Percentiles rank a stretch among this genome's conserved stretches.
phyloP scores from a whole-genome alignment of 1,140 invertebrate species.

The Capitella teleta region DNA sequence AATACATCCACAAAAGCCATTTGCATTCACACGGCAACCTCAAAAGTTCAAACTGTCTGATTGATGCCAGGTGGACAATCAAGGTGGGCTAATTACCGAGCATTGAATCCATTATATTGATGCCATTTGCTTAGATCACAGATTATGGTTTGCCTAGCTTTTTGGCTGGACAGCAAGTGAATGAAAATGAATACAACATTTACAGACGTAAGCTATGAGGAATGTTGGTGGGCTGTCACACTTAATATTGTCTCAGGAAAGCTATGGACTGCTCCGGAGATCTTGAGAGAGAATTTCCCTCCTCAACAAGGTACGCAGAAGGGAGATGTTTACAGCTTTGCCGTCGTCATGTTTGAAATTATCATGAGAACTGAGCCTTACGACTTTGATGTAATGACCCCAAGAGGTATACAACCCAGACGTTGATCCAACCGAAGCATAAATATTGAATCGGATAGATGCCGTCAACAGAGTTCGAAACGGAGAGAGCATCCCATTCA shows the following conservation, averaged over 20 bases:
- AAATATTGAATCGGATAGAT: conserved; percentile 8
- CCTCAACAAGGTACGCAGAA: conserved; percentile 46
- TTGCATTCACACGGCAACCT: conserved; percentile 58
- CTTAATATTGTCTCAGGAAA: conserved; percentile 2
- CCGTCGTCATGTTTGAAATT: conserved; percentile 81
- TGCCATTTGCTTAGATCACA: neutral
- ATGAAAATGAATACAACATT: conserved; percentile 8
- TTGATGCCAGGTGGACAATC: conserved; percentile 76
- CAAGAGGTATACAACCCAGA: conserved; percentile 54
- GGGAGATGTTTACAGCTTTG: conserved; percentile 80
- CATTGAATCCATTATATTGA: neutral
- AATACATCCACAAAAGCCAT: conserved; percentile 7
- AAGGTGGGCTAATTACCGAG: too few relatives aligned
- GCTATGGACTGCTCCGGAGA: conserved; percentile 88
- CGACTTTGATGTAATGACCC: conserved; percentile 70
- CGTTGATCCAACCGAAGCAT: neutral
- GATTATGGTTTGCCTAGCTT: conserved; percentile 11
- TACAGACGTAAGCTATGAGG: conserved; percentile 4
- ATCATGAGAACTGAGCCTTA: conserved; percentile 75
- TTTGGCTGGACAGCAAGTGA: conserved; percentile 1
- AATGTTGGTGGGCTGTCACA: too few relatives aligned
- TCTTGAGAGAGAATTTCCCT: conserved; percentile 54
- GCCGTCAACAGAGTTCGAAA: conserved; percentile 12
- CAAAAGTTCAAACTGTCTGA: conserved; percentile 72
- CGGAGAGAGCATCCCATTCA: conserved; percentile 10